Evolutionary conservation across 2,113 vertebrate species (phyloP).

Genomic region (Setophaga petechia): DNA sequence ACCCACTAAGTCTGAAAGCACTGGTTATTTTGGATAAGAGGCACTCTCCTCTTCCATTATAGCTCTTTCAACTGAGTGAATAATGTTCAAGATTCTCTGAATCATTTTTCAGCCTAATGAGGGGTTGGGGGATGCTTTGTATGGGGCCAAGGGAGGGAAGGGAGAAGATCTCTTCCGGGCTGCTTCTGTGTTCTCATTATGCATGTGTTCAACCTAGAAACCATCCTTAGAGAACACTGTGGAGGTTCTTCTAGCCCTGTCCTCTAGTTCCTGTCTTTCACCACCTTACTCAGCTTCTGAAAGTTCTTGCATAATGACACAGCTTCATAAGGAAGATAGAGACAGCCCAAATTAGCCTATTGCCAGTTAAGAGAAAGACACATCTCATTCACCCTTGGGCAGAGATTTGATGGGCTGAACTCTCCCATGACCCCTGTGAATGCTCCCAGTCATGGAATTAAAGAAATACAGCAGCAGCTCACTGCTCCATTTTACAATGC

Average conservation of each 20-base stretch:
- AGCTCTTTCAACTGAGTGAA: background rate
- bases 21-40: background rate
- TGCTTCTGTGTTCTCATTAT: background rate
- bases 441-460: rapidly evolving
- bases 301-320: background rate
- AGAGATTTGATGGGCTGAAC: background rate
- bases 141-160: background rate
- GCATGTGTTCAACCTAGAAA: background rate
- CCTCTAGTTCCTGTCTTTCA: background rate
- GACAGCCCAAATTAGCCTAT: background rate
- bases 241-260: background rate
- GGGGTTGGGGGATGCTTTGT: background rate
- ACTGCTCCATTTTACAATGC: background rate
- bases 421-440: background rate
- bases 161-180: background rate
- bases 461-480: background rate
- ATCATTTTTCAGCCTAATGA: background rate
- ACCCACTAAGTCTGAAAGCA: background rate
- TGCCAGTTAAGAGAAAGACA: background rate
- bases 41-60: background rate
- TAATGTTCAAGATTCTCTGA: background rate
- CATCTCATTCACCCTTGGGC: background rate
- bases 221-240: background rate
- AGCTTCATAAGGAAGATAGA: background rate
- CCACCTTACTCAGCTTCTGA: background rate